phyloP scores from a whole-genome alignment of 2,888 invertebrate genomes.

The Noctua fimbriata region DNA sequence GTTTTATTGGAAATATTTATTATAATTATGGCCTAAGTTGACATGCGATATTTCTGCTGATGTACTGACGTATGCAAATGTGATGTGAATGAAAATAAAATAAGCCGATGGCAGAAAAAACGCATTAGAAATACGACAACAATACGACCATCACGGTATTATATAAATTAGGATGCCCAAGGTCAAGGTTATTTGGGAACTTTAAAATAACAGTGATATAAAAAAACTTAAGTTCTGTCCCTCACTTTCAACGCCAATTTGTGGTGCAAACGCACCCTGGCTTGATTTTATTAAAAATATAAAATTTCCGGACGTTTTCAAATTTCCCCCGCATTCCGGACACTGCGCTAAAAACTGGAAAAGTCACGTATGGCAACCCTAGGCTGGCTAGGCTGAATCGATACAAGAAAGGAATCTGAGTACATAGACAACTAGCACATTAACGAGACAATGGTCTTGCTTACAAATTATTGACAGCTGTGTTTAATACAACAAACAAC shows the following conservation, averaged over 20 bases:
- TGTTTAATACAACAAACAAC: slow-evolving; percentile 10
- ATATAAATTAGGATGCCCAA: slow-evolving; percentile 1
- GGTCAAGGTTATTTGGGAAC: not conserved
- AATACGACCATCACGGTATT: not conserved
- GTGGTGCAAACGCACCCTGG: too few relatives aligned
- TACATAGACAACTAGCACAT: not conserved
- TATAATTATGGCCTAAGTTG: slow-evolving; percentile 1
- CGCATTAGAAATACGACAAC: not conserved
- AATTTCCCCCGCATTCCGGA: not conserved
- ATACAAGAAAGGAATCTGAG: not conserved
- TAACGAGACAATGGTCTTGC: slow-evolving; percentile 2
- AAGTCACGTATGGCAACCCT: too few relatives aligned
- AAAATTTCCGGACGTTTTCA: not conserved
- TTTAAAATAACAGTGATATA: not conserved
- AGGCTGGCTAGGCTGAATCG: not conserved
- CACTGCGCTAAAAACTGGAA: not conserved
- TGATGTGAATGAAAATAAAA: slow-evolving; percentile 10
- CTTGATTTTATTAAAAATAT: not conserved
- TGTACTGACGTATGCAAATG: slow-evolving; percentile 1
- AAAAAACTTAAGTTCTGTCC: not conserved
- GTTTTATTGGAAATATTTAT: slow-evolving; percentile 15
- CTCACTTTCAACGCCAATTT: not conserved
- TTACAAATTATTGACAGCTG: slow-evolving; percentile 5
- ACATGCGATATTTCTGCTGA: not conserved
- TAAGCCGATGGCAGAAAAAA: not conserved